Evolutionary conservation across 2,888 invertebrate genomes (phyloP).

Genomic region (Sesamia inferens): DNA sequence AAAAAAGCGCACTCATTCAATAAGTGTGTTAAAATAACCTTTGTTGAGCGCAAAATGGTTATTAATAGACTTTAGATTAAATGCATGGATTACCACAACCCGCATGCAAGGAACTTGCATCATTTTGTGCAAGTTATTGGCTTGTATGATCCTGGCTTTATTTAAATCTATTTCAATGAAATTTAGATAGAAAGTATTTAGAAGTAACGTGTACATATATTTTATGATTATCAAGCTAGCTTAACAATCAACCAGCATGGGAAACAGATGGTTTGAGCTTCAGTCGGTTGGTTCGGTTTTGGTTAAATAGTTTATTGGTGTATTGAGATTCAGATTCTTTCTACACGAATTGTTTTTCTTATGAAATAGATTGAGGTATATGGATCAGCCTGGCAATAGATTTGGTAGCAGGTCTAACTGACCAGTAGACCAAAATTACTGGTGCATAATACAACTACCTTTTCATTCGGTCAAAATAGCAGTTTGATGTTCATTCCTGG

Average conservation of each 20-base stretch:
- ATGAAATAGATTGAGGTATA: neutral
- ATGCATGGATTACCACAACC: neutral
- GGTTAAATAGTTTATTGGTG: neutral
- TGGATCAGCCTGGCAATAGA: neutral
- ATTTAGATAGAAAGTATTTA: neutral
- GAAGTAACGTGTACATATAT: conserved; percentile 12
- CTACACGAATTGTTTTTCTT: neutral
- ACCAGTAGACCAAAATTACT: neutral
- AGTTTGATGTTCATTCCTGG: neutral
- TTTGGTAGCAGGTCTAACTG: neutral
- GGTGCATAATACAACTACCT: neutral
- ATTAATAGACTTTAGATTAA: neutral
- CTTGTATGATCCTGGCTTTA: neutral
- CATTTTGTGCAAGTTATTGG: neutral
- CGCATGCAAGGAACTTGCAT: neutral
- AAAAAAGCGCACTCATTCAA: neutral
- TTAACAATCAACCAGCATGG: neutral
- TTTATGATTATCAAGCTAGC: conserved; percentile 11
- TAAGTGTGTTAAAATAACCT: neutral
- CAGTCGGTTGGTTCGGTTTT: neutral
- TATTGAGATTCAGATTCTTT: neutral
- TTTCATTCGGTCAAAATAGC: neutral
- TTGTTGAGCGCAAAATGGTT: neutral
- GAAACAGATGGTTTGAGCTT: conserved; percentile 2
- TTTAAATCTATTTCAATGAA: neutral